Conservation (phyloP, 2,113 vertebrate genomes). For the Pelecanus crispus region DNA sequence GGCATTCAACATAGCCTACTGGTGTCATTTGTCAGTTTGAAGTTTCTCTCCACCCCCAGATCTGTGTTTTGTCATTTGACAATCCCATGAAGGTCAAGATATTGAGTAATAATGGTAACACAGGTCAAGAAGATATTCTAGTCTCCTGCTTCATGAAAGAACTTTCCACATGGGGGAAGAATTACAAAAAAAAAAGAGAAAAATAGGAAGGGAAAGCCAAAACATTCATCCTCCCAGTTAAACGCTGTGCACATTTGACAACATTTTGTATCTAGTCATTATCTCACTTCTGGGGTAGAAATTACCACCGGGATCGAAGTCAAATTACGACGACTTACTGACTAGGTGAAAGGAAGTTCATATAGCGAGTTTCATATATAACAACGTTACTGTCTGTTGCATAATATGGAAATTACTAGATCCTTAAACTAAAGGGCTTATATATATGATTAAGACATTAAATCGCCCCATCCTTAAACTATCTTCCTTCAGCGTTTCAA, state of each 20-base stretch:
- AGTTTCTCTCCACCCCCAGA: slow-evolving; percentile 1
- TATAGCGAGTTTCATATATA: neutral
- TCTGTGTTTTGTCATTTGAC: slow-evolving; percentile 40
- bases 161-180: neutral
- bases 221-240: neutral
- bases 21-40: slow-evolving; percentile 23
- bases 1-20: neutral
- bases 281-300: neutral
- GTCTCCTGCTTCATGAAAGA: neutral
- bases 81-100: slow-evolving; percentile 12
- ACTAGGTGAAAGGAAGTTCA: neutral
- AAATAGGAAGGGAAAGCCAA: neutral
- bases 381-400: neutral
- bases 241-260: neutral
- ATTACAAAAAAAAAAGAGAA: too few relatives aligned
- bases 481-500: neutral
- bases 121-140: slow-evolving; percentile 19
- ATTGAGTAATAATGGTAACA: slow-evolving; percentile 36
- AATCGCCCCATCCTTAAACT: neutral
- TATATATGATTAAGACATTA: neutral
- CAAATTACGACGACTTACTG: neutral
- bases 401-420: neutral
- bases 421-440: neutral
- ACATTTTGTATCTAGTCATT: neutral
- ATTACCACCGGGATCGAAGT: neutral